Evolutionary conservation across 2,888 invertebrate genomes (phyloP).

Genomic region (Apotomis turbidana): DNA sequence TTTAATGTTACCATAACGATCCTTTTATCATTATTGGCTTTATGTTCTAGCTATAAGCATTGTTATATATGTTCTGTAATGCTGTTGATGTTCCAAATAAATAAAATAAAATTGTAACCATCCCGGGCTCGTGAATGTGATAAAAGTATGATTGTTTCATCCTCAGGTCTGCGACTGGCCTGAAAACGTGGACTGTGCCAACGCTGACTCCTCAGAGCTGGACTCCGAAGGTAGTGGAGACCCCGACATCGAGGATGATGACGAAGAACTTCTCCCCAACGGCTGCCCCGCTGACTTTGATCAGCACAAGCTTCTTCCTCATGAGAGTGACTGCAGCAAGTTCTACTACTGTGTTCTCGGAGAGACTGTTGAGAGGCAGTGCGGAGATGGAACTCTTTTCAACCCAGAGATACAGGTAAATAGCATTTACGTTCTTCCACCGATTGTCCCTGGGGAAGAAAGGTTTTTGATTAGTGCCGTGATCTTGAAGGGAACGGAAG

Average conservation of each 20-base stretch:
- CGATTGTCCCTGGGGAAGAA: too few species aligned
- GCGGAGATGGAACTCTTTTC: conserved; percentile 54
- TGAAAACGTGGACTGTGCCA: conserved; percentile 37
- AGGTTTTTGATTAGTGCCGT: too few species aligned
- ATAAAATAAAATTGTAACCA: too few species aligned
- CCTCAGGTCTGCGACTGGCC: conserved; percentile 44
- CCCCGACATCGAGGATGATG: conserved; percentile 2
- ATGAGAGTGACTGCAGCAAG: conserved; percentile 59
- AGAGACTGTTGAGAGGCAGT: conserved; percentile 49
- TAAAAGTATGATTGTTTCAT: too few species aligned
- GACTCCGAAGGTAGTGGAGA: conserved; percentile 31
- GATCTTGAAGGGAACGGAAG: too few species aligned
- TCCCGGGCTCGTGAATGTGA: too few species aligned
- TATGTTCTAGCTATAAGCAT: too few species aligned
- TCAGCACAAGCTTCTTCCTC: conserved; percentile 55
- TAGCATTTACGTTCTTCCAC: too few species aligned
- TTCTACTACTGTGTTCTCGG: conserved; percentile 62
- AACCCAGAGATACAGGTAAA: conserved; percentile 44
- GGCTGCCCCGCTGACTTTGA: conserved; percentile 50
- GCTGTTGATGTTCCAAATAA: too few species aligned
- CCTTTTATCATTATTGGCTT: too few species aligned
- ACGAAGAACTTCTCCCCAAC: conserved; percentile 23
- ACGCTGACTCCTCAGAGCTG: conserved; percentile 8
- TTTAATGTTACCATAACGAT: too few species aligned
- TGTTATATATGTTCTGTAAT: too few species aligned